Conservation (phyloP, 2,888 invertebrate species). For the Torymus aiolomorphi region DNA sequence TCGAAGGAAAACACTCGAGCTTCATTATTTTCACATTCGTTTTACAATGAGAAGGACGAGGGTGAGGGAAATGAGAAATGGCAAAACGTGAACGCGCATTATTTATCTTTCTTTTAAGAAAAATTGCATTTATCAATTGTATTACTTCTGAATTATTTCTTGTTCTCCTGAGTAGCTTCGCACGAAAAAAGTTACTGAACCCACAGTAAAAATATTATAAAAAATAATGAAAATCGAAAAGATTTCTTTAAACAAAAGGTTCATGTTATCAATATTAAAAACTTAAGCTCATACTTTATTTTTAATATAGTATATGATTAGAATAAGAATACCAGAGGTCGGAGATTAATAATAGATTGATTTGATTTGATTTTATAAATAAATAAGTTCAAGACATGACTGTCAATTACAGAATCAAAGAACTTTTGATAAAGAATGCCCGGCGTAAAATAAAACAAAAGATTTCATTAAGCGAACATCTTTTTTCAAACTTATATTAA, state of each 20-base stretch:
- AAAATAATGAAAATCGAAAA: too few relatives aligned
- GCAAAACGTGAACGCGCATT: slow-evolving; percentile 23
- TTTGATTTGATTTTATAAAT: not conserved
- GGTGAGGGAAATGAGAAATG: slow-evolving; percentile 12
- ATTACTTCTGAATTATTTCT: not conserved
- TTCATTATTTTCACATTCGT: slow-evolving; percentile 37
- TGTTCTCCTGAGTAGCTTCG: not conserved
- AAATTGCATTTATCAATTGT: not conserved
- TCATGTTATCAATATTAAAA: too few relatives aligned
- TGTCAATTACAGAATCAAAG: not conserved
- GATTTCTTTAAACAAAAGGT: too few relatives aligned
- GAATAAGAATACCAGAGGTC: too few relatives aligned
- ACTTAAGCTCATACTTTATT: too few relatives aligned
- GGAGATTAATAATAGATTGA: too few relatives aligned
- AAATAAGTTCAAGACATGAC: slow-evolving; percentile 6
- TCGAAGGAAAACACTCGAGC: slow-evolving; percentile 50
- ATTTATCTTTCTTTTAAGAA: slow-evolving; percentile 17
- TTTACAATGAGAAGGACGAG: not conserved
- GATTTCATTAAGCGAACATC: not conserved
- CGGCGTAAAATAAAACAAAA: slow-evolving; percentile 22
- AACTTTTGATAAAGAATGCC: slow-evolving; percentile 6
- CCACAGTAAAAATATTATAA: too few relatives aligned
- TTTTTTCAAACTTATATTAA: slow-evolving; percentile 42
- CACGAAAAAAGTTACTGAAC: too few relatives aligned
- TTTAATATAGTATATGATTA: too few relatives aligned